phyloP scores from a whole-genome alignment of 2,888 invertebrate genomes.

The Glaucopsyche alexis region DNA sequence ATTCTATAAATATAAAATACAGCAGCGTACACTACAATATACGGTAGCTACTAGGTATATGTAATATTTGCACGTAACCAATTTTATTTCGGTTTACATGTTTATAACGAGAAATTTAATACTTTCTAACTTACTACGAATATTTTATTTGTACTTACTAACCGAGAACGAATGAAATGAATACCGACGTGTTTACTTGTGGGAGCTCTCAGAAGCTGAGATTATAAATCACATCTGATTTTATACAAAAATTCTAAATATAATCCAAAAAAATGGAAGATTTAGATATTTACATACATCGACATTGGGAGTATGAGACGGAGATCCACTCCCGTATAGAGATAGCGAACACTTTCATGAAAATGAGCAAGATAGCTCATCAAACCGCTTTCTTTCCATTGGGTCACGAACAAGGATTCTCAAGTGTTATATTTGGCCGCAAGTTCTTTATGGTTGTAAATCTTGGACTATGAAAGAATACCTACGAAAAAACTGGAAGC shows the following conservation, averaged over 20 bases:
- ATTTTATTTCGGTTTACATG: constrained; percentile 9
- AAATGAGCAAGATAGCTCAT: too few species aligned
- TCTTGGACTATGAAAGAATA: too few species aligned
- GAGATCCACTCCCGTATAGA: too few species aligned
- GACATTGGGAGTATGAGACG: too few species aligned
- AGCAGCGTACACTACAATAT: constrained; percentile 32
- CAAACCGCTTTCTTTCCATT: too few species aligned
- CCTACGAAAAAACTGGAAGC: too few species aligned
- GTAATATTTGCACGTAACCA: not conserved
- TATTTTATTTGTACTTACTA: constrained; percentile 11
- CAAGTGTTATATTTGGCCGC: too few species aligned
- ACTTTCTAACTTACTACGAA: constrained; percentile 7
- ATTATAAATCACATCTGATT: constrained; percentile 2
- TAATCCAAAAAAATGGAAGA: not conserved
- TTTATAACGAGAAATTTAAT: constrained; percentile 14
- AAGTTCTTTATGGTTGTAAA: too few species aligned
- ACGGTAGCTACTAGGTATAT: constrained; percentile 28
- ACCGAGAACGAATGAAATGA: not conserved
- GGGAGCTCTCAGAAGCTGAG: not conserved
- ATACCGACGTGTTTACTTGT: constrained; percentile 18
- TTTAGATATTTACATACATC: constrained; percentile 7
- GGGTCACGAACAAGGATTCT: too few species aligned
- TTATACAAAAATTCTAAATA: not conserved
- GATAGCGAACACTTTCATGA: too few species aligned
- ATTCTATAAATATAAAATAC: constrained; percentile 26